These are phyloP conservation scores for Chrosomus eos DNA, from an alignment of 2,797 vertebrate genomes.

Conservation along the genomic window DNA sequence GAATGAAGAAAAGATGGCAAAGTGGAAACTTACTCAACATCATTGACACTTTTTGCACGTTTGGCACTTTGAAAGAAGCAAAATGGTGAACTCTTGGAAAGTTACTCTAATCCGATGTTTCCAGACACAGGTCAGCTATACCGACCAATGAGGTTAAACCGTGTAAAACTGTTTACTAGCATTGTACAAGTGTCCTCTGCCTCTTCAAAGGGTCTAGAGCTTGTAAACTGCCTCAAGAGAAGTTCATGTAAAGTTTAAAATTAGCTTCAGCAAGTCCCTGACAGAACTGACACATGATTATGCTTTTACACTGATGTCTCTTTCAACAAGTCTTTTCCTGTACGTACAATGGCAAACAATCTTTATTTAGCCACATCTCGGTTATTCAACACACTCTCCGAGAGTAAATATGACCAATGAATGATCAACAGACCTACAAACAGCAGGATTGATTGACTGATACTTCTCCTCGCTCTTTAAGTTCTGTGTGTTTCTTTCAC, in stretches of 20 bases:
- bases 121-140: not conserved
- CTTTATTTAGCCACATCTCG: constrained; percentile 40
- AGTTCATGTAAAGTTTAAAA: constrained; percentile 34
- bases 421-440: constrained; percentile 27
- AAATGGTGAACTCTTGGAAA: not conserved
- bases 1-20: constrained; percentile 36
- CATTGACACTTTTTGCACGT: not conserved
- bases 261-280: constrained; percentile 31
- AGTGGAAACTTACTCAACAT: not conserved
- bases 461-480: constrained; percentile 35
- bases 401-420: constrained; percentile 57
- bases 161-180: constrained; percentile 11
- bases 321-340: constrained; percentile 58
- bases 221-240: constrained; percentile 15
- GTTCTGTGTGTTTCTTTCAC: constrained; percentile 34
- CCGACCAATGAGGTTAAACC: not conserved
- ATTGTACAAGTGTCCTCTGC: not conserved
- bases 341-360: constrained; percentile 54
- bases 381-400: constrained; percentile 45
- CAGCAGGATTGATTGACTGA: constrained; percentile 38
- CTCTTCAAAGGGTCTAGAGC: constrained; percentile 1
- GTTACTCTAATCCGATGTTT: not conserved
- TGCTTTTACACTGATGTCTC: constrained; percentile 23
- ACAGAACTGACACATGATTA: constrained; percentile 24
- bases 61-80: not conserved